Conservation (phyloP, 2,888 invertebrate genomes). For the Ferdinandea cuprea region DNA sequence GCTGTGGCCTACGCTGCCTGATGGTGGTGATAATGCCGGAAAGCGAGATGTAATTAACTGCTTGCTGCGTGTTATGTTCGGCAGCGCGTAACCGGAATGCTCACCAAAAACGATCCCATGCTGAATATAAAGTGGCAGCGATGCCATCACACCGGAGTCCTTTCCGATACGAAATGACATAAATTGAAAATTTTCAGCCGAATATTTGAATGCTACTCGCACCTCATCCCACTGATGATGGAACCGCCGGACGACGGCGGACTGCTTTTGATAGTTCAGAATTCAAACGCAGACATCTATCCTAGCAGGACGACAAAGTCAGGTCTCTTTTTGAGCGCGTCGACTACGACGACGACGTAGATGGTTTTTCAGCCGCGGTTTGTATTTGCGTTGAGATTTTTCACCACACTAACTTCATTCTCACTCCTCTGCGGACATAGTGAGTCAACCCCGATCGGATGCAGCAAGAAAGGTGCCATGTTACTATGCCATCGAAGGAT, state of each 20-base stretch:
- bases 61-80: constrained; percentile 75
- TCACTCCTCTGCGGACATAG: constrained; percentile 20
- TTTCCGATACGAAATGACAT: constrained; percentile 61
- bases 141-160: constrained; percentile 29
- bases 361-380: constrained; percentile 75
- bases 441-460: constrained; percentile 13
- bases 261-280: constrained; percentile 61
- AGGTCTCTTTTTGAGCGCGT: constrained; percentile 39
- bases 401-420: constrained; percentile 75
- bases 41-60: constrained; percentile 75
- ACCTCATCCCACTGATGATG: not conserved
- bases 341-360: constrained; percentile 42
- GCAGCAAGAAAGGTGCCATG: constrained; percentile 55
- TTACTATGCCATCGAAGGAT: constrained; percentile 42
- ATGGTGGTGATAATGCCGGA: constrained; percentile 57
- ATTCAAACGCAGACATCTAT: constrained; percentile 46
- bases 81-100: constrained; percentile 73
- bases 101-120: constrained; percentile 66
- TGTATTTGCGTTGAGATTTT: constrained; percentile 76
- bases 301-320: constrained; percentile 61
- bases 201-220: constrained; percentile 42
- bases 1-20: constrained; percentile 1
- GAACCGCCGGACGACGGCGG: too few species aligned
- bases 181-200: constrained; percentile 69
- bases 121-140: constrained; percentile 23